A percentile compares a stretch with the other conserved stretches of the same genome.
phyloP scores from a whole-genome alignment of 2,888 invertebrate genomes.

The Invenusta paracnida region DNA sequence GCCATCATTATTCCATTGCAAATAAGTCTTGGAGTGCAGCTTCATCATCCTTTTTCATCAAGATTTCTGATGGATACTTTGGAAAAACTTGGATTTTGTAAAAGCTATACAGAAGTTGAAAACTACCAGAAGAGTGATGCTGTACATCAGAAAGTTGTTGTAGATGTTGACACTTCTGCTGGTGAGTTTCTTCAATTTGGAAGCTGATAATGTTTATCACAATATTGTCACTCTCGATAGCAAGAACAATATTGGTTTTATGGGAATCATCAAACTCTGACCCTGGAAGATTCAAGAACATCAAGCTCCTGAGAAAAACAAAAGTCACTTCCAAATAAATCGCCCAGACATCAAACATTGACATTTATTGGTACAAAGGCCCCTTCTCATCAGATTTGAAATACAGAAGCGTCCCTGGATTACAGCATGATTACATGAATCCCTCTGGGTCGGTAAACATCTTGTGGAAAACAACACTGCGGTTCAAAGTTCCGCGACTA shows the following conservation, averaged over 20 bases:
- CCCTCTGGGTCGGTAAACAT: not conserved
- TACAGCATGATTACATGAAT: slow-evolving; percentile 19
- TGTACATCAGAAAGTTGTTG: not conserved
- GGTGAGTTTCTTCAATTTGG: not conserved
- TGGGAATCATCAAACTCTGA: not conserved
- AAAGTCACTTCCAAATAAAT: slow-evolving; percentile 4
- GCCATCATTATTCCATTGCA: not conserved
- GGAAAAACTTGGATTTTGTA: not conserved
- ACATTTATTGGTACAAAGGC: slow-evolving; percentile 19
- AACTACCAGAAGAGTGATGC: not conserved
- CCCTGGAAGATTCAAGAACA: slow-evolving; percentile 26
- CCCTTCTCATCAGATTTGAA: slow-evolving; percentile 20
- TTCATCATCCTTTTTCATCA: not conserved
- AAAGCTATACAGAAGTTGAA: not conserved
- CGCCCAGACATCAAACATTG: slow-evolving; percentile 17
- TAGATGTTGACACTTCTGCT: not conserved
- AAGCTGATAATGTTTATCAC: not conserved
- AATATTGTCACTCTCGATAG: not conserved
- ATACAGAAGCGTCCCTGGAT: slow-evolving; percentile 19
- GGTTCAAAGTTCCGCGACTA: not conserved
- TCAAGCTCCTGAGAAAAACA: slow-evolving; percentile 15
- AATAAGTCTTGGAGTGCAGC: not conserved
- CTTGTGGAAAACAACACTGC: slow-evolving; percentile 6
- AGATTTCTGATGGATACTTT: not conserved
- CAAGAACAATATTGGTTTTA: not conserved